Evolutionary conservation across 1,140 invertebrate genomes (phyloP), one percentile per base, ranked within the genome.

Genomic region (Nebria ingens): DNA sequence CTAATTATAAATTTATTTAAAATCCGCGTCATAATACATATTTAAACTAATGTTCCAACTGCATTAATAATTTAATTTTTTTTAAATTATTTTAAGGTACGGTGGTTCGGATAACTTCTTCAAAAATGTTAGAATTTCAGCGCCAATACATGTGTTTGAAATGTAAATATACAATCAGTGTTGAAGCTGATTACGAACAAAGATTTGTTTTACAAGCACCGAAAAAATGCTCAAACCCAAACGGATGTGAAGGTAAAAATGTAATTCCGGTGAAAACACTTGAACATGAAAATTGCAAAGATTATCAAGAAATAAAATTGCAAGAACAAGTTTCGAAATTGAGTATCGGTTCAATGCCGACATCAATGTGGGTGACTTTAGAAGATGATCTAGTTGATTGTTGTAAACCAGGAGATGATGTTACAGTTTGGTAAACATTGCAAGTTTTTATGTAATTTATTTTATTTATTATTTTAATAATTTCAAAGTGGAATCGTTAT

Each of bases 251-350:
- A 62, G 71, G 76, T 64, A 72, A 70, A 13, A 78, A 70, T 53
- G 75, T 79, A 64, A 75, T 69, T 62, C 71, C 66, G 56, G 66
- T 75, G 21, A 75, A 78, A 56, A 65, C 74, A 19, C 68, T 82
- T 38, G 74, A 80, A 51, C 76, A 80, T 60, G 73, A 79, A 54
- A 80, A 85, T 65, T 91, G 82, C 66, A 83, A 83, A 60, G 91
- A 95, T 76, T 93, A 90, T 73, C 91, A 94, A 73, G 91, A 95
- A 79, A 82, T 95, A 17, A 92, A 91, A 76, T 78, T 90, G 64
- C 86, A 89, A 79, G 87, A 90, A 64, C 85, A 86, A 74, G 76
- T 86, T 11, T 80, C 83, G 56, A 82, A 84, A 63, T 67, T 88
- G 25, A 75, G 75, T 50, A 73, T 89, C 57, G 86, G 87, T 12